These are phyloP conservation scores for Ramphastos sulfuratus DNA, from an alignment of 2,113 vertebrate species.

Conservation along the genomic window DNA sequence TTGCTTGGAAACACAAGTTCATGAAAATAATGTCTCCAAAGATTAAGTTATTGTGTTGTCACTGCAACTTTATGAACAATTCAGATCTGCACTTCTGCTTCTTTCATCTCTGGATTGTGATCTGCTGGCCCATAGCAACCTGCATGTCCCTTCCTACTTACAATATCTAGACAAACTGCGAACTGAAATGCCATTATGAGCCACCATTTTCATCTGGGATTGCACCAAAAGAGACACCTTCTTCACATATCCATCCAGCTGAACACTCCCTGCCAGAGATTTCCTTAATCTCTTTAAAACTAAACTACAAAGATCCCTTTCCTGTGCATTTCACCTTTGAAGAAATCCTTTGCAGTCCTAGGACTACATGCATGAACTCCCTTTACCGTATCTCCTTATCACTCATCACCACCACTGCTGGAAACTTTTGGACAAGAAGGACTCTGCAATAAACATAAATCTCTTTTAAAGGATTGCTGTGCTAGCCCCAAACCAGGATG, in stretches of 20 bases:
- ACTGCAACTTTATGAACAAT: neutral
- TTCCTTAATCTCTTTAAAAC: slow-evolving; percentile 37
- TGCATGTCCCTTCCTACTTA: neutral
- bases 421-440: slow-evolving; percentile 41
- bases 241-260: neutral
- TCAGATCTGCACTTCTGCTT: neutral
- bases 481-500: neutral
- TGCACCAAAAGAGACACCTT: slow-evolving; percentile 35
- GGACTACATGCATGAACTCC: neutral
- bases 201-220: neutral
- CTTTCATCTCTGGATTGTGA: neutral
- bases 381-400: slow-evolving; percentile 41
- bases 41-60: neutral
- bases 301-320: slow-evolving; percentile 18
- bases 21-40: neutral
- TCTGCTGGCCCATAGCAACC: neutral
- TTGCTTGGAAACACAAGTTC: neutral
- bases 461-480: neutral
- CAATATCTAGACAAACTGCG: neutral
- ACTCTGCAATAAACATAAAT: slow-evolving; percentile 49
- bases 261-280: slow-evolving; percentile 26
- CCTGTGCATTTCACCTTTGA: slow-evolving; percentile 40
- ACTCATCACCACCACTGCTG: slow-evolving; percentile 42
- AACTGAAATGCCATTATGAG: neutral
- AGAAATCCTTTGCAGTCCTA: slow-evolving; percentile 25